Conservation (phyloP, 2,888 invertebrate species). For the Pelosia muscerda region DNA sequence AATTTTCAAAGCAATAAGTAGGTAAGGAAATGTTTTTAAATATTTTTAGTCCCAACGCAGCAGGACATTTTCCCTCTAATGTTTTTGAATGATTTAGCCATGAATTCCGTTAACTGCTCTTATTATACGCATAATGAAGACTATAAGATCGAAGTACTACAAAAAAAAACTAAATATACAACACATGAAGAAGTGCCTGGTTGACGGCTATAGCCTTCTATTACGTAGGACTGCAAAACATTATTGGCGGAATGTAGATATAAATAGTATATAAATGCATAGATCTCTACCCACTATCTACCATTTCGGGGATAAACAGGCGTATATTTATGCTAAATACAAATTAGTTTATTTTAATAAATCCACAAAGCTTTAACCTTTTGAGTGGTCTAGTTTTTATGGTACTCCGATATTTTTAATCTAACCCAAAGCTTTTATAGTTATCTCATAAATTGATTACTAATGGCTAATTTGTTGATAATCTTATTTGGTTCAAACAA, state of each 20-base stretch:
- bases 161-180: background rate
- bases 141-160: background rate
- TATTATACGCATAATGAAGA: background rate
- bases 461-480: slow-evolving; percentile 52
- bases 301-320: background rate
- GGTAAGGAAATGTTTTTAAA: background rate
- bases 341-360: slow-evolving; percentile 37
- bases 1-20: background rate
- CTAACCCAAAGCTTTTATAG: slow-evolving; percentile 46
- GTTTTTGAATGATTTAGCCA: background rate
- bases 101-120: no score
- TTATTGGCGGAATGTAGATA: background rate
- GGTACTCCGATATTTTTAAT: slow-evolving; percentile 35
- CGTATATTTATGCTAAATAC: background rate
- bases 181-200: background rate
- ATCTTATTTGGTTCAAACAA: slow-evolving; percentile 33
- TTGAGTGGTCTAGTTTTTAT: slow-evolving; percentile 10
- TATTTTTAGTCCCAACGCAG: background rate
- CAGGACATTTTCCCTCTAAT: background rate
- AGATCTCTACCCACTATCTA: background rate
- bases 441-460: slow-evolving; percentile 50
- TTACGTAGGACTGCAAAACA: background rate
- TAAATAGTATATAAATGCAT: background rate
- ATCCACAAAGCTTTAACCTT: slow-evolving; percentile 18
- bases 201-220: background rate